Conservation (phyloP, 2,888 invertebrate species). For the Hybos culiciformis region DNA sequence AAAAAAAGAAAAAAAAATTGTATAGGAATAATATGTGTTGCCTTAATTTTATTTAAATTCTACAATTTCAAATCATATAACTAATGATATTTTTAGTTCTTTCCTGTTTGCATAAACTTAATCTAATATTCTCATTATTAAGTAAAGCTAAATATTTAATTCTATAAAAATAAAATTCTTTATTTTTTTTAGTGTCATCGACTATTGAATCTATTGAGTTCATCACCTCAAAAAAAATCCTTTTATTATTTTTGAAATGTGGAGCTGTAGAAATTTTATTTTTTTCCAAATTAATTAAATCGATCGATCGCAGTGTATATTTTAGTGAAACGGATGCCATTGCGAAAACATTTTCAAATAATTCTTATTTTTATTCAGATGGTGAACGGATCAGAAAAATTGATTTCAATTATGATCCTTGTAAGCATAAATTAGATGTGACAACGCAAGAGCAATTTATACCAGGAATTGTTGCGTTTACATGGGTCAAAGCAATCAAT, state of each 20-base stretch:
- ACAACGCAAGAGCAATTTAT: conserved; percentile 20
- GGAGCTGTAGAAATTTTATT: conserved; percentile 31
- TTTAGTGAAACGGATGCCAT: conserved; percentile 21
- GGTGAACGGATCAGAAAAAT: conserved; percentile 23
- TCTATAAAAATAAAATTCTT: no score
- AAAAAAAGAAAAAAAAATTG: no score
- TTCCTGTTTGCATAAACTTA: no score
- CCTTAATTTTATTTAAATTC: no score
- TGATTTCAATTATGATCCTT: conserved; percentile 19
- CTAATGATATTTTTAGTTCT: no score
- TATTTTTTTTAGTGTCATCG: no score
- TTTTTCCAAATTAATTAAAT: conserved; percentile 17
- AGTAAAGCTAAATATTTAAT: no score
- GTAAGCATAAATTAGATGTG: conserved; percentile 20
- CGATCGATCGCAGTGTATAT: conserved; percentile 22
- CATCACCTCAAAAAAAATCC: conserved; percentile 15
- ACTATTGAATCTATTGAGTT: conserved; percentile 8
- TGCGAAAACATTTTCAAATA: conserved; percentile 6
- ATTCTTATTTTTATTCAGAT: conserved; percentile 17
- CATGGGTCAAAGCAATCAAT: conserved; percentile 23
- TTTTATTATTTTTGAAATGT: conserved; percentile 24
- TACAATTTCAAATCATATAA: no score
- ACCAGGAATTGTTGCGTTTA: conserved; percentile 27
- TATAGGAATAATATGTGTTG: no score
- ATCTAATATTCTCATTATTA: no score